A percentile compares a stretch with the other conserved stretches of the same genome.
phyloP scores from a whole-genome alignment of 2,113 vertebrate genomes.

The Fulica atra region DNA sequence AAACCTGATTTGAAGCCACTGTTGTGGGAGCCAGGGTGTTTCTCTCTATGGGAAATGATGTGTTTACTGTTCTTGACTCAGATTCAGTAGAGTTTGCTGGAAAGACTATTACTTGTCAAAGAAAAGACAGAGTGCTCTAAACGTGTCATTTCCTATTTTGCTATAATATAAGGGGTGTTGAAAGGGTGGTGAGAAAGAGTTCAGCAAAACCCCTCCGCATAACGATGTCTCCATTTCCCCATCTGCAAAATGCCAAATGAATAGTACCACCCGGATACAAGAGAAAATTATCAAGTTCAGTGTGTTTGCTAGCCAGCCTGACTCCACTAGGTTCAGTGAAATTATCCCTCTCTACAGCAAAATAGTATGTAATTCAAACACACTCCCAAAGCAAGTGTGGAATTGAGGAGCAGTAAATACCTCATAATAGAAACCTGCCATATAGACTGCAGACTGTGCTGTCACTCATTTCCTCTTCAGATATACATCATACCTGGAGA shows the following conservation, averaged over 20 bases:
- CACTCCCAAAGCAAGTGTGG: not conserved
- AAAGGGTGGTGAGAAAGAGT: not conserved
- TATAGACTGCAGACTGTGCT: not conserved
- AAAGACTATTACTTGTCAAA: not conserved
- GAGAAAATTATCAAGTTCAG: slow-evolving; percentile 18
- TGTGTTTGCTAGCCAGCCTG: not conserved
- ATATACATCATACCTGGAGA: not conserved
- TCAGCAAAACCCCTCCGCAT: not conserved
- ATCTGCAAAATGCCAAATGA: slow-evolving; percentile 17
- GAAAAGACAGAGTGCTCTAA: not conserved
- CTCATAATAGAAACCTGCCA: slow-evolving; percentile 13
- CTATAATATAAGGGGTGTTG: not conserved
- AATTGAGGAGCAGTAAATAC: slow-evolving; percentile 31
- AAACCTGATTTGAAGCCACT: not conserved
- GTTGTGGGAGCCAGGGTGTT: not conserved
- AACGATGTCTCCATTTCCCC: not conserved
- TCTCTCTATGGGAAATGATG: not conserved
- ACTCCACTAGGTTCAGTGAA: not conserved
- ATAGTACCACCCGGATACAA: not conserved
- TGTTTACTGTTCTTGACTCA: not conserved
- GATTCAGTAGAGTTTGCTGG: not conserved
- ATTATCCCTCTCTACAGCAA: slow-evolving; percentile 17
- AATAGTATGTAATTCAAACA: slow-evolving; percentile 9
- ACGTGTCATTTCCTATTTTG: slow-evolving; percentile 36
- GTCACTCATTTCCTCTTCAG: slow-evolving; percentile 15